Percentiles rank a stretch among this genome's conserved stretches.
Conservation (phyloP, 2,888 invertebrate genomes). For the Andrena flavipes region DNA sequence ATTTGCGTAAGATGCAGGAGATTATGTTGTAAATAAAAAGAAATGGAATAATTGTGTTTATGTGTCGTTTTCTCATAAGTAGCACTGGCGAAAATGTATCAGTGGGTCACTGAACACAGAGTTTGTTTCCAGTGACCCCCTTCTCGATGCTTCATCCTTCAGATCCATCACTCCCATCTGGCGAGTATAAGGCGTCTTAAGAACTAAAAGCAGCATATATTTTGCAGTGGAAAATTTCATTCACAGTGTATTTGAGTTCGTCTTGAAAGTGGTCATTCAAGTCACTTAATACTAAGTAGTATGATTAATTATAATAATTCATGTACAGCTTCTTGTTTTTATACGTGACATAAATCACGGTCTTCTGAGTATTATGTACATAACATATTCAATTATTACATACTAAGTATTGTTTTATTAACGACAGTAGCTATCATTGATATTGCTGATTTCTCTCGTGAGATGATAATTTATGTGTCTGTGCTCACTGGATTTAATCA, state of each 20-base stretch:
- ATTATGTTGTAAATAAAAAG: constrained; percentile 3
- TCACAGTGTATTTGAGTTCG: neutral
- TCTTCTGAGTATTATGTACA: no score
- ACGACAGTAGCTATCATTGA: neutral
- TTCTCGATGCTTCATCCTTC: constrained; percentile 54
- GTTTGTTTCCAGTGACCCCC: constrained; percentile 78
- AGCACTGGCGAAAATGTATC: constrained; percentile 77
- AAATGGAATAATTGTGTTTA: constrained; percentile 24
- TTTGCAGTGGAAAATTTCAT: no score
- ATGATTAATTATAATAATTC: neutral
- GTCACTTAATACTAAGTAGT: no score
- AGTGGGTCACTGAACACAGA: constrained; percentile 79
- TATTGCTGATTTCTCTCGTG: constrained; percentile 13
- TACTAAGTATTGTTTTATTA: neutral
- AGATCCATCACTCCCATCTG: constrained; percentile 26
- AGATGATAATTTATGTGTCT: neutral
- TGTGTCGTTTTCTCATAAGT: constrained; percentile 26
- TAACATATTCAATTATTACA: no score
- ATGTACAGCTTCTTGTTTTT: neutral
- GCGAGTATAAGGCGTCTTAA: neutral
- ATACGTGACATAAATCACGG: neutral
- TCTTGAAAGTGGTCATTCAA: neutral
- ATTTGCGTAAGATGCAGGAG: neutral
- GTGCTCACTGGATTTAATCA: neutral
- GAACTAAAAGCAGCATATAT: neutral